Base-by-base conservation (phyloP, 1,140 invertebrate genomes). In the Nebria ingens region DNA sequence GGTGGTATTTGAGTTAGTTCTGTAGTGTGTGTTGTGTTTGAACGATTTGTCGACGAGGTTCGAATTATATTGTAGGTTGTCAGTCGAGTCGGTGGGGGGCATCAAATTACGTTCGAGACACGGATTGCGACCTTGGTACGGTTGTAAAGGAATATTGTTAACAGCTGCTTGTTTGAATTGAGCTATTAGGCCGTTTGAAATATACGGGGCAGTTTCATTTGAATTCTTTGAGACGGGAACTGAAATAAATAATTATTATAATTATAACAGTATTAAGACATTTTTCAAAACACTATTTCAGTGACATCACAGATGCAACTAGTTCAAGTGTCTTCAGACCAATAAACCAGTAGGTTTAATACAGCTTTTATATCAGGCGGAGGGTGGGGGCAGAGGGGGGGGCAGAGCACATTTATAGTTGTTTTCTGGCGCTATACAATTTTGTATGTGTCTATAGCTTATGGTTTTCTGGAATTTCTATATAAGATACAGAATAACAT, bases 41-140 rank as follows among this genome's bases (percentile, higher is more conserved):
- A 77, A 71, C 23, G 83, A 83, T 58, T 84, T 83, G 61, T 88
- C 85, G 51, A 91, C 79, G 0, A 91, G 73, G n/a, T 70, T 66
- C 38, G 56, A 51, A 15, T 69, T 65, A 25, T 59, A 65, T 2
- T 62, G 62, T 1, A 81, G 61, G 45, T 86, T 81, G 12, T 83
- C 85, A 21, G 69, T 78, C 11, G 72, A 77, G 61, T 79, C 73
- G 1, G 77, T 74, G 19, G 75, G 77, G 38, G 69, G 57, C 62
- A 87, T 81, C 6, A 89, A 75, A 73, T 96, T 96, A 1, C 91
- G 74, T 66, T 93, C 90, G 63, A 91, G 78, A 61, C 89, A 93
- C 0, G 90, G 88, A 76, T 96, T 95, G 11, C 91, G 74, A 2
- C 91, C 91, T 67, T 93, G 90, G 69, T 91, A 84, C 1, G 89